Evolutionary conservation across 1,140 invertebrate species (phyloP).

Genomic region (Leguminivora glycinivorella): DNA sequence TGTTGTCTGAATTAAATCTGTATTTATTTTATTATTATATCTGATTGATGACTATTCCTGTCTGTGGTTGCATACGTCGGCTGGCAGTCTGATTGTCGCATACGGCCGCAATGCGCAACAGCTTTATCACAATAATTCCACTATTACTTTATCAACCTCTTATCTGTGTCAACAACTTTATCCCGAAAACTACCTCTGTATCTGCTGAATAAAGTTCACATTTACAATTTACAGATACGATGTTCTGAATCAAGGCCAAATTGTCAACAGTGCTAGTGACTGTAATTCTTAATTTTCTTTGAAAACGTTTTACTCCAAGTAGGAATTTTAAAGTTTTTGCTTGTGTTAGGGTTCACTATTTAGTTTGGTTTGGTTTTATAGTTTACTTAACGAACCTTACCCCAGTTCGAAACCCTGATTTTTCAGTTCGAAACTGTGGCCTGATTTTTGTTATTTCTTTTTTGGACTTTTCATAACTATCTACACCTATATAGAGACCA

Average conservation of each 20-base stretch:
- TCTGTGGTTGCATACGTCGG: conserved; percentile 11
- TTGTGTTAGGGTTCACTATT: conserved; percentile 17
- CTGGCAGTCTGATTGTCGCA: not conserved
- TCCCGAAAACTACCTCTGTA: not conserved
- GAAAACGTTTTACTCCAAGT: conserved; percentile 27
- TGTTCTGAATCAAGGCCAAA: not conserved
- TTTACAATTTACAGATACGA: not conserved
- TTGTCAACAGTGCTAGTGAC: not conserved
- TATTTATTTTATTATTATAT: too few relatives aligned
- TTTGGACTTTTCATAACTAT: not conserved
- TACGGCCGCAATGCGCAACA: conserved; percentile 22
- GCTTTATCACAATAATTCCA: conserved; percentile 12
- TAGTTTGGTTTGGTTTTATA: not conserved
- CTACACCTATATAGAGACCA: too few relatives aligned
- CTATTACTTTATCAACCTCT: not conserved
- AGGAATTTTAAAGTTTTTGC: conserved; percentile 27
- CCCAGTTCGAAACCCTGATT: not conserved
- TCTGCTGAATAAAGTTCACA: not conserved
- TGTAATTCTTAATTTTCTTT: conserved; percentile 26
- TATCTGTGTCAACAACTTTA: not conserved
- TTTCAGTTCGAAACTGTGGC: not conserved
- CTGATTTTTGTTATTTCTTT: not conserved
- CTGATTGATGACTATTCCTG: too few relatives aligned
- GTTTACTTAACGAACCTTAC: conserved; percentile 5
- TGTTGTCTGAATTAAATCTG: too few relatives aligned